phyloP scores from a whole-genome alignment of 2,797 vertebrate genomes.

The Cyprinodon diabolis region DNA sequence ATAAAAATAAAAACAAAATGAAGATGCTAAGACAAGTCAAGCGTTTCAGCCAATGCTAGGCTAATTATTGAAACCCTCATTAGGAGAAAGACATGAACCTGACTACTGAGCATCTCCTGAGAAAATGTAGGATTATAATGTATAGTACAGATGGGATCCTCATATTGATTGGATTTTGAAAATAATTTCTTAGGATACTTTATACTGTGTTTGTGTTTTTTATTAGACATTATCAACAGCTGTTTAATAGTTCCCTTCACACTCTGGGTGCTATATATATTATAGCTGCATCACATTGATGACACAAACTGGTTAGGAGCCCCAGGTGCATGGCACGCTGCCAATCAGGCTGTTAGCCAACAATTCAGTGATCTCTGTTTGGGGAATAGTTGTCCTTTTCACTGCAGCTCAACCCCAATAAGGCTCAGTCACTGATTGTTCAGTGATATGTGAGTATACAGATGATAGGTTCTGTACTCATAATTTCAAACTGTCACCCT shows the following conservation, averaged over 20 bases:
- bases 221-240: constrained; percentile 22
- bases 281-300: constrained; percentile 30
- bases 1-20: background rate
- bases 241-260: constrained; percentile 29
- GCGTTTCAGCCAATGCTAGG: background rate
- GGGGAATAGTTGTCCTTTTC: constrained; percentile 56
- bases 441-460: constrained; percentile 64
- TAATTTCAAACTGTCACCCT: constrained; percentile 65
- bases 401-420: constrained; percentile 42
- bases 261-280: constrained; percentile 14
- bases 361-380: constrained; percentile 55
- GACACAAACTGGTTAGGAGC: constrained; percentile 42
- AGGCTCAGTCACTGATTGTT: constrained; percentile 61
- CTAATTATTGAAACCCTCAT: background rate
- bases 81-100: background rate
- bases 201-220: background rate
- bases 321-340: constrained; percentile 67
- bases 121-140: background rate
- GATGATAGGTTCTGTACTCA: constrained; percentile 63
- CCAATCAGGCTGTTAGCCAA: constrained; percentile 57
- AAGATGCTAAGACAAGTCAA: background rate
- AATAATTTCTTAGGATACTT: background rate
- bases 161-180: background rate
- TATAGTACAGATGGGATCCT: background rate
- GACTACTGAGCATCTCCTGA: no score